Base-by-base conservation (phyloP, 2,888 invertebrate genomes). In the Papilio protenor region DNA sequence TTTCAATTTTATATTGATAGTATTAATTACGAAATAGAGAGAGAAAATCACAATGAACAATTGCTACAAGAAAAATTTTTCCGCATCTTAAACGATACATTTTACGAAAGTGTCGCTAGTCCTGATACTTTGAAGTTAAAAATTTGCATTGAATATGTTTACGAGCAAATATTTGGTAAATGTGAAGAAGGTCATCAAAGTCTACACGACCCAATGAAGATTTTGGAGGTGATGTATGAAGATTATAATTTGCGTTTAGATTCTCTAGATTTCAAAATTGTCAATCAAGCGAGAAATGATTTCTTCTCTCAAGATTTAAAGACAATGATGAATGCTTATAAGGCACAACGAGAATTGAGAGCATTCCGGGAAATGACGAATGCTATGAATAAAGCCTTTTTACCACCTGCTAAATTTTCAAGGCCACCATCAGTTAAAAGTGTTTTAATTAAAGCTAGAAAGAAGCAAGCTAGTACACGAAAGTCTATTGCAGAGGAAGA, bases 91-190 rank as follows among this genome's bases (percentile, higher is more conserved):
- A 90, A 91, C 79, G 90, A 91, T 79, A 83, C 86, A 14, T 94
- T 94, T 85, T 94, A 91, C 80, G 89, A 93, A 47, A 92, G 88
- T 77, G 91, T 94, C 23, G 94, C 94, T 1, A 92, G 92, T 84
- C 92, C 91, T 5, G 84, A 81, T 77, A 92, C 90, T 23, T 84
- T 94, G 49, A 94, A 93, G 82, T 83, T 94, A 59, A 92, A 91
- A 87, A 94, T 94, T 79, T 94, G 94, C 83, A 89, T 94, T 55
- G 94, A 94, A 85, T 94, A 91, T 80, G 94, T 94, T 33, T 94
- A 94, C 79, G 93, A 94, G 85, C 89, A 94, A 87, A 84, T 94
- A 59, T 91, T 93, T 81, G 94, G 94, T 0, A 94, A 94, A 82
- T 92, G 93, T 82, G 94, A 94, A 83, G 94, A 94, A 84, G 94